These are phyloP conservation scores for Bombus superbus DNA, from an alignment of 1,140 invertebrate genomes.

Conservation along the genomic window DNA sequence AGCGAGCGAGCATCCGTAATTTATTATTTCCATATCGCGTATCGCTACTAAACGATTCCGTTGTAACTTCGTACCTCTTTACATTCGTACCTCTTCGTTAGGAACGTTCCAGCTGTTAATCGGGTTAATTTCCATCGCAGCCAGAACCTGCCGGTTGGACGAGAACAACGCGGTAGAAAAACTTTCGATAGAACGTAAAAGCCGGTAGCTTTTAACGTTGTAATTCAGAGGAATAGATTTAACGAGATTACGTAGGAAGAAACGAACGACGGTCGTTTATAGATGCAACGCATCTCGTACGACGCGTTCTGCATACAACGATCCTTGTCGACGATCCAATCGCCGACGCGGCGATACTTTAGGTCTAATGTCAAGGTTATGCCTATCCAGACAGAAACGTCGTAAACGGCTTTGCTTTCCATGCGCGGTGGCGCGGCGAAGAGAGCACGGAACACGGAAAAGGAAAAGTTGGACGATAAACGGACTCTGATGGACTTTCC, in stretches of 20 bases:
- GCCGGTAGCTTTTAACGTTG: neutral
- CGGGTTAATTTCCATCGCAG: constrained; percentile 15
- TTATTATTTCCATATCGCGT: neutral
- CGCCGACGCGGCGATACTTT: constrained; percentile 3
- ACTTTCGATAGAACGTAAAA: neutral
- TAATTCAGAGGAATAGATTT: neutral
- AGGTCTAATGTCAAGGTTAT: constrained; percentile 24
- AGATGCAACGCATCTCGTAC: neutral
- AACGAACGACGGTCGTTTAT: neutral
- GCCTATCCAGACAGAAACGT: neutral
- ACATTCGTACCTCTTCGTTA: neutral
- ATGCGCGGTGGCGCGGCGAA: neutral
- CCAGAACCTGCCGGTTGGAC: neutral
- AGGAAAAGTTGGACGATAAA: constrained; percentile 37
- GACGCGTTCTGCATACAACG: neutral
- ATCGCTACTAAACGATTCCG: neutral
- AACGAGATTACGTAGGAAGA: neutral
- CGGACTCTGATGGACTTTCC: constrained; percentile 54
- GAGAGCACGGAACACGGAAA: constrained; percentile 6
- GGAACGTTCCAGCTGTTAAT: constrained; percentile 38
- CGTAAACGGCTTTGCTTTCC: constrained; percentile 33
- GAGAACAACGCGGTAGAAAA: neutral
- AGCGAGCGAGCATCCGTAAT: neutral
- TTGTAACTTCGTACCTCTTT: constrained; percentile 15
- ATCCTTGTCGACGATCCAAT: neutral